Evolutionary conservation across 2,888 invertebrate genomes (phyloP).

Genomic region (Hypercompe scribonia): DNA sequence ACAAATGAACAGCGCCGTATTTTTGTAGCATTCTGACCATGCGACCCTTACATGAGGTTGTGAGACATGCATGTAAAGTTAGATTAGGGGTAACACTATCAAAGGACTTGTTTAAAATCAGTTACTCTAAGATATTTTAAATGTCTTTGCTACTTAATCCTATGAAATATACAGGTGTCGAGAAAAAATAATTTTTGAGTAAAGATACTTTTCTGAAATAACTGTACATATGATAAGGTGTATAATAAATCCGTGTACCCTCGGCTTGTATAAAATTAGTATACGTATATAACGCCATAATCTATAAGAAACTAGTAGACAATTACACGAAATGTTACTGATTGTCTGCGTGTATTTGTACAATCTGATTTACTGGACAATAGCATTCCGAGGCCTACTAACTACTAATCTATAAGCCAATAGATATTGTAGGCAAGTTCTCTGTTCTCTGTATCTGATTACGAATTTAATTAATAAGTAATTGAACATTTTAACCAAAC

Average conservation of each 20-base stretch:
- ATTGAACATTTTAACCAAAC: neutral
- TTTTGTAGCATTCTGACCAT: too few species aligned
- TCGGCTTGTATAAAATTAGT: neutral
- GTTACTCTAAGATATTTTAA: too few species aligned
- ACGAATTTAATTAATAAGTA: neutral
- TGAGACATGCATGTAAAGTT: too few species aligned
- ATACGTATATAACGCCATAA: neutral
- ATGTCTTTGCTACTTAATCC: too few species aligned
- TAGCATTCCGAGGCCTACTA: neutral
- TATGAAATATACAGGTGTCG: too few species aligned
- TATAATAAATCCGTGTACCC: neutral
- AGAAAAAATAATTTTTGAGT: too few species aligned
- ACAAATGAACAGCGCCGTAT: too few species aligned
- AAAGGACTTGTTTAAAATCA: too few species aligned
- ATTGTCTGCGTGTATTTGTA: neutral
- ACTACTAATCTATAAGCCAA: neutral
- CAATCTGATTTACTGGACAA: neutral
- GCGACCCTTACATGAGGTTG: too few species aligned
- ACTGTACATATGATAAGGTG: neutral
- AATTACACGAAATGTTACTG: neutral
- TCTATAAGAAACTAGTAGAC: neutral
- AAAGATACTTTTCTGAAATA: too few species aligned
- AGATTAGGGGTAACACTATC: too few species aligned
- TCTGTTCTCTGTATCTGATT: neutral
- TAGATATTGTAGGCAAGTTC: neutral